phyloP scores from a whole-genome alignment of 2,888 invertebrate genomes.

The Adelphocoris suturalis region DNA sequence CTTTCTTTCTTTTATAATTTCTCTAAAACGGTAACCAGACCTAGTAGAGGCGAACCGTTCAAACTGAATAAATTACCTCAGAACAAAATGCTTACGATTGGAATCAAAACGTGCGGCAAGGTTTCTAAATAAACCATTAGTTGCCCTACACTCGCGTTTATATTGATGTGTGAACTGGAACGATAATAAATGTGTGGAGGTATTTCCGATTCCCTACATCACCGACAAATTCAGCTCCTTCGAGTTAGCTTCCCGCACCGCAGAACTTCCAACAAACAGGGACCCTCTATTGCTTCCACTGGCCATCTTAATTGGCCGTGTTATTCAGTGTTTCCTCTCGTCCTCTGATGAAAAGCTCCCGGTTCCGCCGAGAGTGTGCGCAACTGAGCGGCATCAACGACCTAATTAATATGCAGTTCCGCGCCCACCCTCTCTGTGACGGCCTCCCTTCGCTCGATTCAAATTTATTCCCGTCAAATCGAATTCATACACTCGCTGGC shows the following conservation, averaged over 20 bases:
- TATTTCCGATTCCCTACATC: too few relatives aligned
- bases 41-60: too few relatives aligned
- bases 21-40: too few relatives aligned
- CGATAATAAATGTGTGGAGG: too few relatives aligned
- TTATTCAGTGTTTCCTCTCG: constrained; percentile 13
- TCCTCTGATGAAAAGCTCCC: neutral
- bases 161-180: too few relatives aligned
- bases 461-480: constrained; percentile 31
- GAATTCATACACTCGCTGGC: neutral
- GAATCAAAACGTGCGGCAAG: too few relatives aligned
- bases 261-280: neutral
- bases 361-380: neutral
- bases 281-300: neutral
- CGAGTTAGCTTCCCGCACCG: neutral
- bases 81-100: too few relatives aligned
- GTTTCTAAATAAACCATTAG: too few relatives aligned
- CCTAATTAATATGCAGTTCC: constrained; percentile 33
- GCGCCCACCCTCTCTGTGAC: neutral
- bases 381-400: neutral
- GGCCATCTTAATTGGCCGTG: constrained; percentile 27
- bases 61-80: too few relatives aligned
- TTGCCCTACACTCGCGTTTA: too few relatives aligned
- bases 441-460: neutral
- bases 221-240: neutral
- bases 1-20: too few relatives aligned